Evolutionary conservation across 2,888 invertebrate species (phyloP).

Genomic region (Phaonia tiefii): DNA sequence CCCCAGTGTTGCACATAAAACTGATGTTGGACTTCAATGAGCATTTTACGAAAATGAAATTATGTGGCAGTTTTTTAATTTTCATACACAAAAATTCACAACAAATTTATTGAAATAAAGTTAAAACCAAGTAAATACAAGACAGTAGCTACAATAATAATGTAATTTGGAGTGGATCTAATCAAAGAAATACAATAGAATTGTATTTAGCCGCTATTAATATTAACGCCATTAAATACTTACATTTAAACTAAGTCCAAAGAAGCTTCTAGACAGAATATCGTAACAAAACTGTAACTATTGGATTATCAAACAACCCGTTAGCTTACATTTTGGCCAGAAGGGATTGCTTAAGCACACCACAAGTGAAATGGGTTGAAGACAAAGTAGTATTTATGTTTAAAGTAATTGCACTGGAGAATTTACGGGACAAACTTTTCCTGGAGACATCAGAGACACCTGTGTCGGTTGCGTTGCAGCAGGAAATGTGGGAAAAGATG

Average conservation of each 20-base stretch:
- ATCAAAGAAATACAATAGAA: too few species aligned
- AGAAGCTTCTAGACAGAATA: too few species aligned
- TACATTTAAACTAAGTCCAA: too few species aligned
- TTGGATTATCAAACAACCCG: neutral
- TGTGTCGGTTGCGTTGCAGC: neutral
- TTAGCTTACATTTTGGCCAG: neutral
- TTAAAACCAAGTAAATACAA: constrained; percentile 3
- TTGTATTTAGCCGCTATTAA: neutral
- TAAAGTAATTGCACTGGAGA: constrained; percentile 16
- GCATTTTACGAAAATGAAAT: neutral
- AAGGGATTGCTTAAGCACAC: too few species aligned
- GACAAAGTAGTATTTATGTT: constrained; percentile 40
- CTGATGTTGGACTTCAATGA: constrained; percentile 1
- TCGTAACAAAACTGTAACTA: too few species aligned
- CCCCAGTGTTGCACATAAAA: neutral
- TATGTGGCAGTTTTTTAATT: constrained; percentile 13
- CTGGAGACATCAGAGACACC: constrained; percentile 33
- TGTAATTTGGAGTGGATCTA: too few species aligned
- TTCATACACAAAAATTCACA: too few species aligned
- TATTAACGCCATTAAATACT: neutral
- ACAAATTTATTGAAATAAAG: neutral
- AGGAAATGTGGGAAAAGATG: too few species aligned
- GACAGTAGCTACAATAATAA: neutral
- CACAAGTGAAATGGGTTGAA: neutral
- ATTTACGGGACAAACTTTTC: neutral